These are phyloP conservation scores for Erythrolamprus reginae DNA, from an alignment of 2,113 vertebrate species.

Conservation along the genomic window DNA sequence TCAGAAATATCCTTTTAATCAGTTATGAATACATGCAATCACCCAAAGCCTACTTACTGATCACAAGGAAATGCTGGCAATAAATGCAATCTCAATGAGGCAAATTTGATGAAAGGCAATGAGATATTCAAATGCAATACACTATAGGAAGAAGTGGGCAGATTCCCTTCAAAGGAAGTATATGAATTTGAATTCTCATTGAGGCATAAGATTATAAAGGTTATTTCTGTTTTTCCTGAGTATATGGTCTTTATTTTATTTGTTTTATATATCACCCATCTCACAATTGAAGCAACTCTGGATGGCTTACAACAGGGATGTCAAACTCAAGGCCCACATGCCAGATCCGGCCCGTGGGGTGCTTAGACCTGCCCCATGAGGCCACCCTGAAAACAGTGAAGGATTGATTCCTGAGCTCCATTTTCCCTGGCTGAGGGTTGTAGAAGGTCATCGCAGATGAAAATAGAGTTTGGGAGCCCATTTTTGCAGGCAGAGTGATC, in stretches of 20 bases:
- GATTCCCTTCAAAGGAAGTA: background rate
- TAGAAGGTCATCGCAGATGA: no score
- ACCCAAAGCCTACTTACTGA: conserved; percentile 24
- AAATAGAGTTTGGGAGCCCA: no score
- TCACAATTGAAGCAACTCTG: background rate
- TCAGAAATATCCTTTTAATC: conserved; percentile 5
- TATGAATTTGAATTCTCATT: background rate
- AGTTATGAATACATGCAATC: background rate
- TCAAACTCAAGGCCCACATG: no score
- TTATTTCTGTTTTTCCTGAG: background rate
- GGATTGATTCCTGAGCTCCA: no score
- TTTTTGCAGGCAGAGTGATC: no score
- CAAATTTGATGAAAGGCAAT: background rate
- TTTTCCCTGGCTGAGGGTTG: no score
- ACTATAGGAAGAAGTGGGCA: background rate
- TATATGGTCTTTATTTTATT: background rate
- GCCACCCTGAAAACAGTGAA: no score
- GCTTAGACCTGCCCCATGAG: no score
- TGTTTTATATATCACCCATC: background rate
- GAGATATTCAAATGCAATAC: accelerated
- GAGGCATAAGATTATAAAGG: background rate
- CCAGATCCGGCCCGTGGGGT: no score
- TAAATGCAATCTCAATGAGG: background rate
- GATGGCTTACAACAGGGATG: background rate
- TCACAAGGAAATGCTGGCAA: background rate